Evolutionary conservation across 2,888 invertebrate species (phyloP).

Genomic region (Gnatocerus cornutus): DNA sequence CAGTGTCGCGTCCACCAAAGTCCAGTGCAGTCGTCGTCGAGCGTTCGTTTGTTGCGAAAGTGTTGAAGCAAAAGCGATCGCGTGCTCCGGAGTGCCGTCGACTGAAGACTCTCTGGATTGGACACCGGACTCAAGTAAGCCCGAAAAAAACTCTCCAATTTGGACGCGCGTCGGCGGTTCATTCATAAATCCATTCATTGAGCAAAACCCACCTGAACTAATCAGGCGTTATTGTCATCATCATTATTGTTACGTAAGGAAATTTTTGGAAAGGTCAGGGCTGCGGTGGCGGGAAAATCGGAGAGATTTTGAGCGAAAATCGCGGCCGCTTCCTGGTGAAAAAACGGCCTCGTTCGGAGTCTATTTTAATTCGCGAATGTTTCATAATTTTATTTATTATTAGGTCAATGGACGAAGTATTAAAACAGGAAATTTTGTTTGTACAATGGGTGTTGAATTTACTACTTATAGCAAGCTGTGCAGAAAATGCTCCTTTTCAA

Average conservation of each 20-base stretch:
- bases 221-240: conserved; percentile 2
- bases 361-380: conserved; percentile 38
- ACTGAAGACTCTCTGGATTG: neutral
- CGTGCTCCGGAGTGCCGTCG: conserved; percentile 14
- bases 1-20: conserved; percentile 27
- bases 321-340: neutral
- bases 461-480: conserved; percentile 25
- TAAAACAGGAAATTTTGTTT: conserved; percentile 41
- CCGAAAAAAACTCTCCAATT: neutral
- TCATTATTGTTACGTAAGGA: neutral
- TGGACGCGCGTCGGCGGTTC: neutral
- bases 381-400: conserved; percentile 39
- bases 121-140: conserved; percentile 12
- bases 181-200: conserved; percentile 1
- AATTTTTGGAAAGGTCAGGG: conserved; percentile 4
- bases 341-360: conserved; percentile 23
- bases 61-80: conserved; percentile 10
- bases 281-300: neutral
- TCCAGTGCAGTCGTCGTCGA: conserved; percentile 29
- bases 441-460: conserved; percentile 38
- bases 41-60: conserved; percentile 23
- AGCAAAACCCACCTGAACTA: neutral
- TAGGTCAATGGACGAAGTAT: conserved; percentile 37
- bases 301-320: too few relatives aligned
- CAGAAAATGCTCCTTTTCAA: conserved; percentile 18